These are phyloP conservation scores for Tetrapedia diversipes DNA, from an alignment of 2,888 invertebrate genomes.

Conservation along the genomic window DNA sequence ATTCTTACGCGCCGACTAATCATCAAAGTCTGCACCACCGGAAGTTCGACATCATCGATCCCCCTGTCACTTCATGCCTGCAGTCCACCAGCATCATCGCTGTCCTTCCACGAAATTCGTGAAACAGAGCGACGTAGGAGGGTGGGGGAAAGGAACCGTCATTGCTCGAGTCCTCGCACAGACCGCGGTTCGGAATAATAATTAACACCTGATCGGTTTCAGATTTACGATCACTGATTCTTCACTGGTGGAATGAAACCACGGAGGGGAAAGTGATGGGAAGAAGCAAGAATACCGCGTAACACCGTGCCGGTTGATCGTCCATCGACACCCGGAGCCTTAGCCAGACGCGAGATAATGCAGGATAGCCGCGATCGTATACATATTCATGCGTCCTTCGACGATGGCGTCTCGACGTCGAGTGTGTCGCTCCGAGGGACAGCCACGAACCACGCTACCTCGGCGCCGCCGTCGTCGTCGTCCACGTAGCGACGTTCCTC, in stretches of 20 bases:
- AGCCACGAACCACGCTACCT: slow-evolving; percentile 60
- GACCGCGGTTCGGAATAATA: no score
- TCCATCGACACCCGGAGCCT: slow-evolving; percentile 45
- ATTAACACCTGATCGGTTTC: background rate
- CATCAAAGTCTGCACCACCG: slow-evolving; percentile 3
- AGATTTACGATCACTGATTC: background rate
- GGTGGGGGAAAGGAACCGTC: no score
- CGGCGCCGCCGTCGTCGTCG: slow-evolving; percentile 63
- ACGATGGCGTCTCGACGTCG: slow-evolving; percentile 81
- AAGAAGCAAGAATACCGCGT: background rate
- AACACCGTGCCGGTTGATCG: slow-evolving; percentile 12
- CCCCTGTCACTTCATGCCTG: slow-evolving; percentile 7
- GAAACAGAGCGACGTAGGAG: no score
- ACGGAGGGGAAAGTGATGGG: background rate
- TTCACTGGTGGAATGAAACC: no score
- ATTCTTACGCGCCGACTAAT: slow-evolving; percentile 13
- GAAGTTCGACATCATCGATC: slow-evolving; percentile 13
- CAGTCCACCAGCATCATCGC: background rate
- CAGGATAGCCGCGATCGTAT: slow-evolving; percentile 49
- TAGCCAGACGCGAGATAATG: slow-evolving; percentile 48
- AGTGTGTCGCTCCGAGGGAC: slow-evolving; percentile 76
- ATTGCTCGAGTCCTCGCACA: no score
- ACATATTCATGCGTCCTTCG: slow-evolving; percentile 80
- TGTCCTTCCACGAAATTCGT: no score
- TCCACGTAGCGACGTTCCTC: slow-evolving; percentile 62